Base-by-base conservation (phyloP, 2,888 invertebrate species). In the Gisinianus flammeolus region DNA sequence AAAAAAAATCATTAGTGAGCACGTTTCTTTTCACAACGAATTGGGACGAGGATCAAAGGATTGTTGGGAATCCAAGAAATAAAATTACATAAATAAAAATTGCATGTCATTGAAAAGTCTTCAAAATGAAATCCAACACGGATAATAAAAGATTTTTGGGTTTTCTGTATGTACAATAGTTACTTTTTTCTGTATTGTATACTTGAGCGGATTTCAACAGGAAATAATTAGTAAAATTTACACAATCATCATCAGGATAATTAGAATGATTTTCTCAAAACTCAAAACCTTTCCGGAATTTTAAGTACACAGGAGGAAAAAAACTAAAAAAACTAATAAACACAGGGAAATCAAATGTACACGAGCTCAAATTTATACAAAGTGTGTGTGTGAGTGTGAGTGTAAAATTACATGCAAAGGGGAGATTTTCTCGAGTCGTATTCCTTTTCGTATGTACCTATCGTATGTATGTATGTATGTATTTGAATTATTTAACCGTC, bases 221-320 rank as follows among this genome's bases (percentile, higher is more conserved):
- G 72, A 72, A 72, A 72, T 72, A 58, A 72, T 72, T 72, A 72
- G 56, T 56, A 72, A 72, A 33, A 19, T 58, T 58, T 58, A 72
- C 56, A 72, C 56, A 31, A 22, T 19, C 22, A 71, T 54, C 72
- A 30, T 58, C n/a, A 30, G 33, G 22, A 70, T 67, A 67, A 67
- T 67, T 67, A 67, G 67, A 67, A 67, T 67, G 31, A 67, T 67
- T 67, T 67, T 67, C 67, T 67, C 67, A 67, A 30, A 56, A n/a
- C 54, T 54, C 54, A 54, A 54, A 44, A 54, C 54, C 54, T 54
- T 54, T 16, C 16, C 54, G n/a, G 16, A 44, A 10, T 44, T 44
- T 44, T 44, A 6, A 44, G 16, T 16, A 44, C 44, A 44, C 44
- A 44, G n/a, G n/a, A n/a, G n/a, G n/a, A n/a, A n/a, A n/a, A n/a